Base-by-base conservation (phyloP, 2,113 vertebrate genomes). In the Limanda limanda region DNA sequence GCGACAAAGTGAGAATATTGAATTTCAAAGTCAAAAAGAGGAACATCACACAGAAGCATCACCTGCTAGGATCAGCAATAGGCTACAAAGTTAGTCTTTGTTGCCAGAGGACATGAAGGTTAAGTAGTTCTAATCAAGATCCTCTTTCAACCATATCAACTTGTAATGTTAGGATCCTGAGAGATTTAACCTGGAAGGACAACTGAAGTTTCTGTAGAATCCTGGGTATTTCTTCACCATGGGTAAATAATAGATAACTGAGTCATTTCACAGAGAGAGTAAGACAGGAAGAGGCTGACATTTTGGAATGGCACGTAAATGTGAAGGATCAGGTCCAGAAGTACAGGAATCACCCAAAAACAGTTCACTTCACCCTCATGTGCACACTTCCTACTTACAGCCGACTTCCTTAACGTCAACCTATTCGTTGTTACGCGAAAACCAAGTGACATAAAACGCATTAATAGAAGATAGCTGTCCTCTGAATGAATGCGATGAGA, bases 371-470 rank as follows among this genome's bases (percentile, higher is more conserved):
- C 76, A 85, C 25, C 0, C 12, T 71, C 15, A n/a, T 64, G 71
- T 40, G 5, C 27, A 63, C 61, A 86, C 85, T 91, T 90, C 91
- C 88, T 87, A 78, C 76, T 85, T 62, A 20, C 42, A 81, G 23
- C 51, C 62, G 75, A 85, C 88, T 87, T 88, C 86, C 79, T 83
- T 57, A 57, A 78, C 45, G 10, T 54, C 52, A 68, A 68, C 45
- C 20, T 21, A 27, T 55, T 47, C 15, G 17, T 1, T 54, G 40
- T 35, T 42, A 4, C 2, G 5, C 9, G 18, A 66, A 4, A 68
- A 55, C 12, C 0, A 17, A 31, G 0, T 76, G 17, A n/a, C 23
- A 1, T 64, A 52, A 2, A 2, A 5, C 5, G 6, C 2, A 6
- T 20, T 27, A 11, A 24, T 47, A 11, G 27, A 65, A 72, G 11